A percentile compares a stretch with the other conserved stretches of the same genome.
Conservation (phyloP, 1,140 invertebrate genomes). For the Melitaea cinxia region DNA sequence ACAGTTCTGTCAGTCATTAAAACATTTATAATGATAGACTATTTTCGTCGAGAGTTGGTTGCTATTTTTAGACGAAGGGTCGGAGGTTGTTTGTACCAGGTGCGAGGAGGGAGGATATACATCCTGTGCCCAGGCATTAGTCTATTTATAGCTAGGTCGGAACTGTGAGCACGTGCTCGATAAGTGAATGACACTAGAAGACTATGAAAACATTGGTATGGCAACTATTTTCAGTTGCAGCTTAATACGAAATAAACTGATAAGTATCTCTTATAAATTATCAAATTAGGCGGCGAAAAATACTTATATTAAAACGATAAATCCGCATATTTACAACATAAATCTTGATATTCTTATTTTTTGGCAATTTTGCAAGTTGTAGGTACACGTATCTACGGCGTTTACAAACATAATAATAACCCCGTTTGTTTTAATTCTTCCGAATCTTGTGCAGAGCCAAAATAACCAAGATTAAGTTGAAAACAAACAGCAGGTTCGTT, state of each 20-base stretch:
- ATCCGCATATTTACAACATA: no score
- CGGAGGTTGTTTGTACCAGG: conserved; percentile 13
- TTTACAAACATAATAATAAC: no score
- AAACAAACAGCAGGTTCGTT: conserved; percentile 10
- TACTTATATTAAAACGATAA: no score
- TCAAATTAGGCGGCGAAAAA: no score
- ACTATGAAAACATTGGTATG: no score
- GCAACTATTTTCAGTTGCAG: no score
- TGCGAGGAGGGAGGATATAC: conserved; percentile 15
- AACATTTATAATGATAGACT: not conserved
- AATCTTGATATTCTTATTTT: no score
- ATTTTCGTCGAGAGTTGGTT: conserved; percentile 4
- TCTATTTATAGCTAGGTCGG: conserved; percentile 17
- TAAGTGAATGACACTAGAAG: not conserved
- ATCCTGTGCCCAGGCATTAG: conserved; percentile 5
- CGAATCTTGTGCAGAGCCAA: not conserved
- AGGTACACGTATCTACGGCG: no score
- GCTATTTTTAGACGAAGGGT: conserved; percentile 27
- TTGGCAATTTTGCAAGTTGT: no score
- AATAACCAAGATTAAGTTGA: not conserved
- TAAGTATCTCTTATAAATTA: no score
- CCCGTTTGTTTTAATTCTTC: not conserved
- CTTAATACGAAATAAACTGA: no score
- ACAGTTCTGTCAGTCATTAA: not conserved
- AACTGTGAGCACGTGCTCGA: conserved; percentile 6